Evolutionary conservation across 2,797 vertebrate species (phyloP), one percentile per base, ranked within the genome.

Genomic region (Smutsia temminckii): DNA sequence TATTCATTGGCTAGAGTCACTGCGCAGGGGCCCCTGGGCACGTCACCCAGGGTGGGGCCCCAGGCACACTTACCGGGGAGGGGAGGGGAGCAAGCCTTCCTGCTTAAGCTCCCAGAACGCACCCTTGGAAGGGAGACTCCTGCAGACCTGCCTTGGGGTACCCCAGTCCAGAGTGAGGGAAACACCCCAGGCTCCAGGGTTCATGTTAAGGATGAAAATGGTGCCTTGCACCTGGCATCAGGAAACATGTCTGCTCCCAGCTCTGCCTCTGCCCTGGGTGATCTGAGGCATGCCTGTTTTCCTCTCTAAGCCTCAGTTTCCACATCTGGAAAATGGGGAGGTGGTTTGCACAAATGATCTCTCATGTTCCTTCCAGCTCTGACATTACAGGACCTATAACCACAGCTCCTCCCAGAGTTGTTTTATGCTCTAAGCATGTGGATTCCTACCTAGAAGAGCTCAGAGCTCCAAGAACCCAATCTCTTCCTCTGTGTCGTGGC

Each of bases 1-100:
- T 34, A n/a, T 12, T 90, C 89, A 75, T 37, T 91, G 91, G 94
- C 79, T 85, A 23, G 8, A 23, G 69, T 75, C 32, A 3, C 95
- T 40, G 42, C 66, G 79, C 17, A 17, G 85, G 80, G 96, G 92
- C 66, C 96, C 71, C 88, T 46, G 53, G 88, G 46, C 34, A 80
- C 25, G 51, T 42, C 75, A 42, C 4, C 16, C 29, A 53, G 40
- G 79, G 63, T 6, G 69, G 85, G 53, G 75, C 32, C 46, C 27
- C 49, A 11, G 55, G 91, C 63, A 74, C 61, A 63, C 32, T 63
- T 25, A n/a, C 40, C 34, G 23, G 2, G 40, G 11, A 11, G 46
- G 46, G 63, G n/a, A 74, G 71, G 40, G 53, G 27, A 69, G 25
- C 32, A 37, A 55, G 51, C 63, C 63, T 93, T 59, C 77, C 84